Evolutionary conservation across 2,797 vertebrate species (phyloP).

Genomic region (Hozukius guyotensis): DNA sequence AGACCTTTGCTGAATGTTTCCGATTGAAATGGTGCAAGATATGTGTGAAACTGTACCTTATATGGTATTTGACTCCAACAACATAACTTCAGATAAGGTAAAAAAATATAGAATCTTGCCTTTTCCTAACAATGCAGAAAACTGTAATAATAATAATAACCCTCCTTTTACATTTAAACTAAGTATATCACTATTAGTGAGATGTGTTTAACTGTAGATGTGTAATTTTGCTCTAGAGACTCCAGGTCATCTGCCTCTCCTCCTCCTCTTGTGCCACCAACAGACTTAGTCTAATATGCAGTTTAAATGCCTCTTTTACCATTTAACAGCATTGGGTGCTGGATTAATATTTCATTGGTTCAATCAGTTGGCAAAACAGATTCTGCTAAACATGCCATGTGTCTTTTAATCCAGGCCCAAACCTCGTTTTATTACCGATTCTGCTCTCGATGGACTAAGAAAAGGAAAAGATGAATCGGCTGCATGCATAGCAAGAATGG

Average conservation of each 20-base stretch:
- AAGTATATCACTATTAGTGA: conserved; percentile 45
- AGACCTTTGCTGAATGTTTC: conserved; percentile 58
- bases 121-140: conserved; percentile 49
- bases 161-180: conserved; percentile 52
- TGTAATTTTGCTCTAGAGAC: conserved; percentile 38
- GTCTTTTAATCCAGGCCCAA: conserved; percentile 5
- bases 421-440: neutral
- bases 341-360: conserved; percentile 19
- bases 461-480: neutral
- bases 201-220: conserved; percentile 41
- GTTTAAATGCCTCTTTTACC: conserved; percentile 16
- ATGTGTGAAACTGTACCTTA: conserved; percentile 34
- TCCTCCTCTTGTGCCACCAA: conserved; percentile 12
- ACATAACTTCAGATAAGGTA: conserved; percentile 34
- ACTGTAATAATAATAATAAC: conserved; percentile 40
- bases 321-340: neutral
- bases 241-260: conserved; percentile 17
- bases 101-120: conserved; percentile 27
- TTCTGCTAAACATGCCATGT: conserved; percentile 1
- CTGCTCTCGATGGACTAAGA: neutral
- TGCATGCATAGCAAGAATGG: neutral
- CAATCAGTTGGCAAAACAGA: neutral
- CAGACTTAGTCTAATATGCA: conserved; percentile 1
- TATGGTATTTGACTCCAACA: conserved; percentile 27
- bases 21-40: conserved; percentile 31